A percentile compares a stretch with the other conserved stretches of the same genome.
Conservation (phyloP, 2,113 vertebrate species). For the Origma solitaria region DNA sequence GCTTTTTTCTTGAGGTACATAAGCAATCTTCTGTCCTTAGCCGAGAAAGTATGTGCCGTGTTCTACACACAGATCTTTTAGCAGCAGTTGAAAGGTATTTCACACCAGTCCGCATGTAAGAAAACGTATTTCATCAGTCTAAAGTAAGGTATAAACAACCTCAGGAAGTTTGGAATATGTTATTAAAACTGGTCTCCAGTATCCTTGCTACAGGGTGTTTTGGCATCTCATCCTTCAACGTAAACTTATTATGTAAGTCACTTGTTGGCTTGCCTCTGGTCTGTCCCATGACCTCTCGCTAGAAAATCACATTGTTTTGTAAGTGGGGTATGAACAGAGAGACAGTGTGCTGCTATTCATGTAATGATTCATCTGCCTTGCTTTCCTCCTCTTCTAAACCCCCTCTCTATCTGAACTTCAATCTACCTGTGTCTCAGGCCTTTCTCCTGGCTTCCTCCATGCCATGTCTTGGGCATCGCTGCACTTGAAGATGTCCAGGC, state of each 20-base stretch:
- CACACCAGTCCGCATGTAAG: neutral
- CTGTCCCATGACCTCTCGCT: neutral
- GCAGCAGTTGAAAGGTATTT: constrained; percentile 10
- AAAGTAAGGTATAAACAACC: constrained; percentile 65
- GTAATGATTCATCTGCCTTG: neutral
- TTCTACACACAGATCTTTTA: constrained; percentile 9
- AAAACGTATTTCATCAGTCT: constrained; percentile 54
- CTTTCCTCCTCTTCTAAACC: neutral
- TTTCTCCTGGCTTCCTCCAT: neutral
- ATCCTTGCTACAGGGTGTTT: constrained; percentile 31
- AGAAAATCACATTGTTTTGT: neutral
- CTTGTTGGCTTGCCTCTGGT: neutral
- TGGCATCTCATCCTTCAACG: neutral
- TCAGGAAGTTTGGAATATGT: constrained; percentile 72
- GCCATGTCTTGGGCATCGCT: neutral
- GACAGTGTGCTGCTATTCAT: neutral
- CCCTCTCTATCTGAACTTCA: neutral
- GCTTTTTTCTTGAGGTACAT: neutral
- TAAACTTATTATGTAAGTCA: constrained; percentile 12
- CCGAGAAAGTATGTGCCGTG: neutral
- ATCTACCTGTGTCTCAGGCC: neutral
- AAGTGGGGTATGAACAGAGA: neutral
- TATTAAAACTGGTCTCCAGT: constrained; percentile 46
- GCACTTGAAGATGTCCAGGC: neutral
- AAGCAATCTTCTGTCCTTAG: neutral